Evolutionary conservation across 2,888 invertebrate species (phyloP).

Genomic region (Melitaea athalia): DNA sequence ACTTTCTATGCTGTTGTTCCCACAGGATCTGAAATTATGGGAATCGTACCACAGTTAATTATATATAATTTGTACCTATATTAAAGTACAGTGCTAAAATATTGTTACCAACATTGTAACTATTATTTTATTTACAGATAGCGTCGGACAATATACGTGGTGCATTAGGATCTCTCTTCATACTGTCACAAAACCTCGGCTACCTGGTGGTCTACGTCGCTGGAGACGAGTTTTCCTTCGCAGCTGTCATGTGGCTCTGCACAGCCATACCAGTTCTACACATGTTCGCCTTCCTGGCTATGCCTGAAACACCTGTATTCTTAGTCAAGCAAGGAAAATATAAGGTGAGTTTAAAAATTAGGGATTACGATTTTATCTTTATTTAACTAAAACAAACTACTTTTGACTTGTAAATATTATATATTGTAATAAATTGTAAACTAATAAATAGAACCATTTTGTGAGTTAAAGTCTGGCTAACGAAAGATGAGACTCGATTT

Average conservation of each 20-base stretch:
- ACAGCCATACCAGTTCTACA: constrained; percentile 67
- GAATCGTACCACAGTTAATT: too few relatives aligned
- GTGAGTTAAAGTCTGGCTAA: too few relatives aligned
- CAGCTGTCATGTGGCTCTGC: constrained; percentile 70
- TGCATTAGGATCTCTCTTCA: constrained; percentile 74
- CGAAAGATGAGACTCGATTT: too few relatives aligned
- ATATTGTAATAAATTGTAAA: too few relatives aligned
- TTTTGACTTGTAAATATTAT: too few relatives aligned
- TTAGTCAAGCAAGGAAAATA: constrained; percentile 72
- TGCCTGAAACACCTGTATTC: constrained; percentile 79
- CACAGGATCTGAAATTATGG: too few relatives aligned
- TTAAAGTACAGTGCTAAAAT: too few relatives aligned
- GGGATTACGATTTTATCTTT: too few relatives aligned
- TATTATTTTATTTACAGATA: constrained; percentile 55
- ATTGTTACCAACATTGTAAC: background rate
- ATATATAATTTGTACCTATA: too few relatives aligned
- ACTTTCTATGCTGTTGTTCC: too few relatives aligned
- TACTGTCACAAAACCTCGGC: constrained; percentile 74
- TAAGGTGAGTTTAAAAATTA: constrained; percentile 53
- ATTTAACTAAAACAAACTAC: too few relatives aligned
- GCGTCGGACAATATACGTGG: constrained; percentile 74
- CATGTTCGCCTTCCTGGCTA: constrained; percentile 62
- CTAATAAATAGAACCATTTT: too few relatives aligned
- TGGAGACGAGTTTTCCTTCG: constrained; percentile 68
- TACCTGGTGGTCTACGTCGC: constrained; percentile 74